A percentile compares a stretch with the other conserved stretches of the same genome.
Evolutionary conservation across 2,888 invertebrate genomes (phyloP).

Genomic region (Endotricha flammealis): DNA sequence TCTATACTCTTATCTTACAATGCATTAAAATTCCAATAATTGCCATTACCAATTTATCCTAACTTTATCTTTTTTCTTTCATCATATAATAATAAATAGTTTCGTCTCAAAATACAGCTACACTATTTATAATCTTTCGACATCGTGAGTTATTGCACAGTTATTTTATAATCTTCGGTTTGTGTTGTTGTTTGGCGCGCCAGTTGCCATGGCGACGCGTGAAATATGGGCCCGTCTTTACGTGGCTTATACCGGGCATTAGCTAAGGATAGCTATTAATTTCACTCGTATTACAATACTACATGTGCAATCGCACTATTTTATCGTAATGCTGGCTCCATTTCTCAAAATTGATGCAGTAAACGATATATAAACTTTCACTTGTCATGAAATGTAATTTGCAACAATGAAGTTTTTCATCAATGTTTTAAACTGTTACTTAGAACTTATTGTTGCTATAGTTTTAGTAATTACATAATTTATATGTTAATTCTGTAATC

Average conservation of each 20-base stretch:
- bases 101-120: too few species aligned
- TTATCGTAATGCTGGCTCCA: conserved; percentile 23
- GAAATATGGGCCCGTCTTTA: conserved; percentile 68
- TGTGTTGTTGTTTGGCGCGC: conserved; percentile 57
- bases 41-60: too few species aligned
- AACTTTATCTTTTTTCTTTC: too few species aligned
- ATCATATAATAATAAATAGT: too few species aligned
- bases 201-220: conserved; percentile 60
- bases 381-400: conserved; percentile 23
- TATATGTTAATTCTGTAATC: too few species aligned
- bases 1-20: too few species aligned
- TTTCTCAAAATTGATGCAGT: conserved; percentile 25
- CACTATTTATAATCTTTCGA: too few species aligned
- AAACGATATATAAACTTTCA: conserved; percentile 18
- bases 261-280: conserved; percentile 64
- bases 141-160: conserved; percentile 19
- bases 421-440: too few species aligned
- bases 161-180: conserved; percentile 27
- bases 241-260: conserved; percentile 60
- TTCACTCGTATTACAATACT: conserved; percentile 40
- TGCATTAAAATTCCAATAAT: too few species aligned
- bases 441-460: too few species aligned
- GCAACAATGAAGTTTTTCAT: too few species aligned
- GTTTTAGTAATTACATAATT: too few species aligned
- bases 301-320: conserved; percentile 34